A percentile compares a stretch with the other conserved stretches of the same genome.
phyloP scores from a whole-genome alignment of 2,113 vertebrate genomes.

The Elephas maximus region DNA sequence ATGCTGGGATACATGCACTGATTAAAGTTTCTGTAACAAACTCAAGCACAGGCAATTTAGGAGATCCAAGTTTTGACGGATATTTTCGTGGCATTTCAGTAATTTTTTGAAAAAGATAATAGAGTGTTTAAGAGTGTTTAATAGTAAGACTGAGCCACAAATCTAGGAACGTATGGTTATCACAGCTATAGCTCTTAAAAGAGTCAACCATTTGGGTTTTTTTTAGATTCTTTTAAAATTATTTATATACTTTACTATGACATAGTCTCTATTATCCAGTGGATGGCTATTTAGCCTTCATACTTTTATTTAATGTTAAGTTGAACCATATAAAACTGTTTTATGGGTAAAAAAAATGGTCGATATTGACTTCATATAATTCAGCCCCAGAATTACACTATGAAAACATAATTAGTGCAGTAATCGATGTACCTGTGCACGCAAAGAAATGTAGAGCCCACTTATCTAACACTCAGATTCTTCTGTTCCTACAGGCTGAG shows the following conservation, averaged over 20 bases:
- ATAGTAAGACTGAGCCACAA: slow-evolving; percentile 28
- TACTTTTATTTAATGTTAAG: neutral
- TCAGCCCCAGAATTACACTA: neutral
- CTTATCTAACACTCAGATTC: neutral
- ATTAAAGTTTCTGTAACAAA: slow-evolving; percentile 15
- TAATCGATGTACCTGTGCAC: neutral
- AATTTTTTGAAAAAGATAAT: slow-evolving; percentile 2
- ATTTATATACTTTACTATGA: neutral
- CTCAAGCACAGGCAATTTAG: neutral
- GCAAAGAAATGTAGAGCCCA: neutral
- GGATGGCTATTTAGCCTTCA: neutral
- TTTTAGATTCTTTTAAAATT: slow-evolving; percentile 29
- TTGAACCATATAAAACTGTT: neutral
- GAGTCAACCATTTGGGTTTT: neutral
- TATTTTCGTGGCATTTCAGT: slow-evolving; percentile 49
- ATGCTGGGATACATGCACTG: neutral
- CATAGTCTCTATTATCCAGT: neutral
- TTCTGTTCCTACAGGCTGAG: neutral
- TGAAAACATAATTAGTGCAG: neutral
- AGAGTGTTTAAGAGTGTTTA: neutral
- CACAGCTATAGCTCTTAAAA: neutral
- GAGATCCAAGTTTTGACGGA: neutral
- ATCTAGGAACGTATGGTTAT: neutral
- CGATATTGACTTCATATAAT: neutral
- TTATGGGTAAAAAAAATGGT: slow-evolving; percentile 21